Evolutionary conservation across 2,113 vertebrate genomes (phyloP).

Genomic region (Oenanthe melanoleuca): DNA sequence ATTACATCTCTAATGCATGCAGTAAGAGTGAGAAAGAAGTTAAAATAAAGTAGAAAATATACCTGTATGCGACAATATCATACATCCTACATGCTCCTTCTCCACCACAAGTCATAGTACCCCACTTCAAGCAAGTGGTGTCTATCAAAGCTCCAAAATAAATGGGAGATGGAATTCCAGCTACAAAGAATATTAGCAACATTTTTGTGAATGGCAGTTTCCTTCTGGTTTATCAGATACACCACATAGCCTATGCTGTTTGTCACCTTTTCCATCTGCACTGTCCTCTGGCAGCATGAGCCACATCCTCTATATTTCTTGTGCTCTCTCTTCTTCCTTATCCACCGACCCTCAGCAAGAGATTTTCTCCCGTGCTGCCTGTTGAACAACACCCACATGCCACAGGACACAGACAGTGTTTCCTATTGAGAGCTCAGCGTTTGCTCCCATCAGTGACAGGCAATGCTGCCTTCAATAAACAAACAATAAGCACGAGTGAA

Average conservation of each 20-base stretch:
- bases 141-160: constrained; percentile 94
- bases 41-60: background rate
- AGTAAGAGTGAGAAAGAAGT: background rate
- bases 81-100: constrained; percentile 87
- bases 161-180: constrained; percentile 92
- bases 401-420: background rate
- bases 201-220: background rate
- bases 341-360: background rate
- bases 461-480: background rate
- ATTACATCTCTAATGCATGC: background rate
- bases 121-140: constrained; percentile 92
- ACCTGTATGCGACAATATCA: constrained; percentile 82
- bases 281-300: background rate
- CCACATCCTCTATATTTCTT: background rate
- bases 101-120: constrained; percentile 80
- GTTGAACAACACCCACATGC: background rate
- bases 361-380: background rate
- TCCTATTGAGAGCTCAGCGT: background rate
- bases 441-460: background rate
- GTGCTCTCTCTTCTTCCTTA: background rate
- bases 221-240: background rate
- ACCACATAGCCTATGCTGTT: background rate
- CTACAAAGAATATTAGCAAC: constrained; percentile 65
- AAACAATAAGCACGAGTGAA: background rate
- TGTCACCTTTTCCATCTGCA: background rate